Percentiles rank a stretch among this genome's conserved stretches.
Evolutionary conservation across 2,797 vertebrate species (phyloP).

Genomic region (Tiaroga cobitis): DNA sequence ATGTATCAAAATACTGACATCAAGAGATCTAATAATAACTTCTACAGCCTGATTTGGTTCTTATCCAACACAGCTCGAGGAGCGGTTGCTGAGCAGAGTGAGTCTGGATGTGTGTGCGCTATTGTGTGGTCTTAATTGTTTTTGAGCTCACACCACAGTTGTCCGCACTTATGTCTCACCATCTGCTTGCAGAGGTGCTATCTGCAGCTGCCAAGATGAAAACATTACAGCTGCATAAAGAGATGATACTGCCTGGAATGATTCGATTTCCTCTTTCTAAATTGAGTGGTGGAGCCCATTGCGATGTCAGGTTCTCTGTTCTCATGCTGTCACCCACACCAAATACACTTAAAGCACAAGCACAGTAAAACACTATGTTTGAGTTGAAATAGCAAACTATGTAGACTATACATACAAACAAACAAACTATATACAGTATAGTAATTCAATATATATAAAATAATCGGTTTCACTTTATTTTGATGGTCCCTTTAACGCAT

Average conservation of each 20-base stretch:
- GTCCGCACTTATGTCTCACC: slow-evolving; percentile 65
- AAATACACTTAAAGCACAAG: neutral
- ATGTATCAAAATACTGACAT: slow-evolving; percentile 47
- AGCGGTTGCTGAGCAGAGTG: slow-evolving; percentile 39
- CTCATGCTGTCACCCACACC: neutral
- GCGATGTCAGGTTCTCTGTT: neutral
- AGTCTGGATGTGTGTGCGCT: slow-evolving; percentile 18
- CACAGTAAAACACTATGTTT: neutral
- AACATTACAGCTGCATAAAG: slow-evolving; percentile 60
- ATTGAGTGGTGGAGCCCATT: neutral
- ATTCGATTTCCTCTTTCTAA: slow-evolving; percentile 47
- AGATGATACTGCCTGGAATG: slow-evolving; percentile 46
- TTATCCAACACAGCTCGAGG: slow-evolving; percentile 24
- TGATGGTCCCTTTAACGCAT: too few relatives aligned
- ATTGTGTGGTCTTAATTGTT: slow-evolving; percentile 42
- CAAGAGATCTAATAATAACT: slow-evolving; percentile 53
- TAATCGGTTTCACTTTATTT: too few relatives aligned
- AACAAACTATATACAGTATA: too few relatives aligned
- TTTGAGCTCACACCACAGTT: slow-evolving; percentile 32
- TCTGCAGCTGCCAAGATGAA: slow-evolving; percentile 66
- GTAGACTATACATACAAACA: too few relatives aligned
- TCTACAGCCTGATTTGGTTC: slow-evolving; percentile 41
- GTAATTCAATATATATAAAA: too few relatives aligned
- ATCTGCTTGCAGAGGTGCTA: slow-evolving; percentile 74
- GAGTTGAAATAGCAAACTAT: neutral